Conservation (phyloP, 2,113 vertebrate species). For the Nasalis larvatus region DNA sequence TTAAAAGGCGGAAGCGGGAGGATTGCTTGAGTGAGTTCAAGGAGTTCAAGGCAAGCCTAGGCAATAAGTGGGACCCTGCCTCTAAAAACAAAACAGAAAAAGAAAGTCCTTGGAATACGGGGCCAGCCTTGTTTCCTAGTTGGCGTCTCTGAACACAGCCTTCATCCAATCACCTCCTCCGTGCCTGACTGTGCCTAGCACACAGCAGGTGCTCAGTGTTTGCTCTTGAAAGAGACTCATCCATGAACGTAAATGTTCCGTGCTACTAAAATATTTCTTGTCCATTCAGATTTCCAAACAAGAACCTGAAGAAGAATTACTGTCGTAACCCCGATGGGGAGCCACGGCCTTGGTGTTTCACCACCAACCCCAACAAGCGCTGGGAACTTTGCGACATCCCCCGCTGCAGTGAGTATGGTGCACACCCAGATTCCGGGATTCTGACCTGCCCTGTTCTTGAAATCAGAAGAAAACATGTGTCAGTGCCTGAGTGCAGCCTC, state of each 20-base stretch:
- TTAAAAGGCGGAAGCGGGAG: not conserved
- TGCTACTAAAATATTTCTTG: not conserved
- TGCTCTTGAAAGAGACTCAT: not conserved
- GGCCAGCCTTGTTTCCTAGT: not conserved
- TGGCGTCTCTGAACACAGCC: not conserved
- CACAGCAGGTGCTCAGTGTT: not conserved
- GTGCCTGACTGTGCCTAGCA: not conserved
- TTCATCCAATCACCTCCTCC: not conserved
- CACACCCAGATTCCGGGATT: accelerated
- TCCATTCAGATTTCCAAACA: slow-evolving; percentile 89
- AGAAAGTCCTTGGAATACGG: not conserved
- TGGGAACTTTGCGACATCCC: slow-evolving; percentile 95
- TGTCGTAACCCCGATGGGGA: slow-evolving; percentile 97
- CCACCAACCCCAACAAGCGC: slow-evolving; percentile 86
- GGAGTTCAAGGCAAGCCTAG: not conserved
- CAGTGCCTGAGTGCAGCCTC: not conserved
- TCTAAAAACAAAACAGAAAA: not conserved
- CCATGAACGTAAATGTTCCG: not conserved
- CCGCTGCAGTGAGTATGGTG: slow-evolving; percentile 88
- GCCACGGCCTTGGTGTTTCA: slow-evolving; percentile 95
- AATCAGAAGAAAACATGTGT: not conserved
- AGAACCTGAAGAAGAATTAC: slow-evolving; percentile 93
- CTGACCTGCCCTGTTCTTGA: accelerated
- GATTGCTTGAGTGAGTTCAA: not conserved
- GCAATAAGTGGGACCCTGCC: not conserved